Base-by-base conservation (phyloP, 2,113 vertebrate species). In the Periophthalmodon schlosseri region DNA sequence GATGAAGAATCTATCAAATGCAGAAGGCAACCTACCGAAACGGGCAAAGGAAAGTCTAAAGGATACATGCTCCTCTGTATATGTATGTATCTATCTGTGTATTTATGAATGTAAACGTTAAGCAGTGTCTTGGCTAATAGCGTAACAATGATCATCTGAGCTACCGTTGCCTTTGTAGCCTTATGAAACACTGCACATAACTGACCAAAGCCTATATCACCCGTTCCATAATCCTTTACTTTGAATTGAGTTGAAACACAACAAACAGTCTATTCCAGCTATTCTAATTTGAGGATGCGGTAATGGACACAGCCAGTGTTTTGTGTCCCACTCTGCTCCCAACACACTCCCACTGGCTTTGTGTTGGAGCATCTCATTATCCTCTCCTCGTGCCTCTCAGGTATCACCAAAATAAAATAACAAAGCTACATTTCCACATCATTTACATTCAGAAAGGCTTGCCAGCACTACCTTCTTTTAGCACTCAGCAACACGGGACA, bases 391-490 rank as follows among this genome's bases (percentile, higher is more conserved):
- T 67, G 50, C 39, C 74, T 80, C 66, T 68, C 77, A 75, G 60
- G 49, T 72, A 82, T 77, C 56, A 23, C 46, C 57, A 56, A 86
- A 84, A 91, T 79, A 81, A 81, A 76, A 90, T 84, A 73, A 70
- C 81, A 67, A 84, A 80, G 76, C 69, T 83, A 79, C 66, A 81
- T 87, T 87, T 90, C 71, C 68, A 87, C 69, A 81, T 78, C 67
- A 83, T 81, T 84, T 80, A 83, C 61, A 80, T 88, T 84, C 84
- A 78, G 74, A 70, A 76, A 80, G 72, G 75, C 81, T 79, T 84
- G 72, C 78, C 81, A 86, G 77, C 69, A 80, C 57, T 60, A 79
- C n/a, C 65, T 77, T 78, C 68, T 83, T 86, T 78, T 78, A 73
- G 65, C 68, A 64, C 54, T 54, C 70, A 23, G 14, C 84, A 84